A percentile compares a stretch with the other conserved stretches of the same genome.
These are phyloP conservation scores for Orchestes rusci DNA, from an alignment of 2,888 invertebrate genomes.

Conservation along the genomic window DNA sequence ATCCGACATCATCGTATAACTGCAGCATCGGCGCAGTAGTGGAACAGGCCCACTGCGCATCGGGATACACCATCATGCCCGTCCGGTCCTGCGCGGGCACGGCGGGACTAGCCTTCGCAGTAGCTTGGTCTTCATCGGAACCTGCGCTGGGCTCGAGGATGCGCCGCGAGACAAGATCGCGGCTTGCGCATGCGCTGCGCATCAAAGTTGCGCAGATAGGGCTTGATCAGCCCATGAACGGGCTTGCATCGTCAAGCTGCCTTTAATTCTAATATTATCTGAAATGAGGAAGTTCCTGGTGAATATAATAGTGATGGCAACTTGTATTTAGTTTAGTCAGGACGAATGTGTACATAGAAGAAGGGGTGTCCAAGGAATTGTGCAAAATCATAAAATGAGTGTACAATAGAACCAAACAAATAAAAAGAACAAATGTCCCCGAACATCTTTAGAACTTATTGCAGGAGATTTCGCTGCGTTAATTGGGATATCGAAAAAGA, in stretches of 20 bases:
- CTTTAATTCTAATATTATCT: conserved; percentile 2
- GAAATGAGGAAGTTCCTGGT: no score
- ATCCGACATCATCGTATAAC: conserved; percentile 57
- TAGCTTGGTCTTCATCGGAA: conserved; percentile 32
- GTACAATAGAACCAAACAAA: no score
- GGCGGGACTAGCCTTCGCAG: conserved; percentile 32
- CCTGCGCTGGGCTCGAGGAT: conserved; percentile 36
- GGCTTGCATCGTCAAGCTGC: conserved; percentile 14
- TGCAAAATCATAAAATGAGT: no score
- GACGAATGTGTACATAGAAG: no score
- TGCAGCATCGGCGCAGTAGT: conserved; percentile 54
- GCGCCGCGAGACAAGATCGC: conserved; percentile 40
- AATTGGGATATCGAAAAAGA: no score
- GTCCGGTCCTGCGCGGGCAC: conserved; percentile 22
- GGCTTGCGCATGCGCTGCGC: conserved; percentile 41
- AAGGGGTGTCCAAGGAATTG: no score
- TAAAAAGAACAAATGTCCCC: no score
- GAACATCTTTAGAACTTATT: no score
- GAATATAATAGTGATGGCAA: no score
- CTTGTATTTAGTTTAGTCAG: neutral
- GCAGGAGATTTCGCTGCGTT: no score
- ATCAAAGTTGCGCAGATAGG: conserved; percentile 30
- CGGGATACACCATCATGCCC: conserved; percentile 55
- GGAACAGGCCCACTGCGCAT: conserved; percentile 51
- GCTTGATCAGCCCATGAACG: conserved; percentile 12